Conservation (phyloP, 2,888 invertebrate genomes). For the Drosophila algonquin region DNA sequence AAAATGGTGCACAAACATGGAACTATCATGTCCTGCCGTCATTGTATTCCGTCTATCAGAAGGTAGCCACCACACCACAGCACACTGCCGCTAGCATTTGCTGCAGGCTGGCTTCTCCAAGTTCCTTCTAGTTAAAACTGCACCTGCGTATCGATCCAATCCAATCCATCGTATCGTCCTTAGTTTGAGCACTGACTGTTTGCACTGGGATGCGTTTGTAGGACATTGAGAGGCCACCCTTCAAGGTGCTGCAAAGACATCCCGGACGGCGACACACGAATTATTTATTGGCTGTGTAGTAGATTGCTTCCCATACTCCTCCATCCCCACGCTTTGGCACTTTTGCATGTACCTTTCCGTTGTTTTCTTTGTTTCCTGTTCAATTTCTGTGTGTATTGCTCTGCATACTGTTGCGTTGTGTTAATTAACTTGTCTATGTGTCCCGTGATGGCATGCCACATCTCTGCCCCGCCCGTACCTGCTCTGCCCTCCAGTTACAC, state of each 20-base stretch:
- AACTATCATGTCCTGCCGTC: constrained; percentile 94
- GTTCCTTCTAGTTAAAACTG: constrained; percentile 1
- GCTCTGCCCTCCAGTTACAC: constrained; percentile 55
- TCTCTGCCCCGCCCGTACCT: constrained; percentile 20
- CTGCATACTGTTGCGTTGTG: constrained; percentile 32
- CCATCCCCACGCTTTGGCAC: constrained; percentile 35
- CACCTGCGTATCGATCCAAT: constrained; percentile 3
- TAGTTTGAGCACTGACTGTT: constrained; percentile 10
- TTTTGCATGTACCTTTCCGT: constrained; percentile 25
- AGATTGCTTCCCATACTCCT: constrained; percentile 19
- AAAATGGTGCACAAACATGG: constrained; percentile 87
- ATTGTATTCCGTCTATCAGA: constrained; percentile 92
- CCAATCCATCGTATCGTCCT: constrained; percentile 9
- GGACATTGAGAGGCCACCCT: neutral
- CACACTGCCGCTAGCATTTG: constrained; percentile 16
- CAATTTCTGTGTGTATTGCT: constrained; percentile 37
- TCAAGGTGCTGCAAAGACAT: constrained; percentile 1
- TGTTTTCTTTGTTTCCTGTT: constrained; percentile 11
- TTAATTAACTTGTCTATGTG: constrained; percentile 41
- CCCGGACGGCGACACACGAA: too few relatives aligned
- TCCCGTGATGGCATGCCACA: constrained; percentile 51
- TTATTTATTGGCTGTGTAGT: constrained; percentile 17
- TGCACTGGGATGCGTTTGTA: neutral
- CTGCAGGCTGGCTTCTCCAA: constrained; percentile 1
- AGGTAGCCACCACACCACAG: constrained; percentile 86